Evolutionary conservation across 2,797 vertebrate species (phyloP).

Genomic region (Avahi laniger): DNA sequence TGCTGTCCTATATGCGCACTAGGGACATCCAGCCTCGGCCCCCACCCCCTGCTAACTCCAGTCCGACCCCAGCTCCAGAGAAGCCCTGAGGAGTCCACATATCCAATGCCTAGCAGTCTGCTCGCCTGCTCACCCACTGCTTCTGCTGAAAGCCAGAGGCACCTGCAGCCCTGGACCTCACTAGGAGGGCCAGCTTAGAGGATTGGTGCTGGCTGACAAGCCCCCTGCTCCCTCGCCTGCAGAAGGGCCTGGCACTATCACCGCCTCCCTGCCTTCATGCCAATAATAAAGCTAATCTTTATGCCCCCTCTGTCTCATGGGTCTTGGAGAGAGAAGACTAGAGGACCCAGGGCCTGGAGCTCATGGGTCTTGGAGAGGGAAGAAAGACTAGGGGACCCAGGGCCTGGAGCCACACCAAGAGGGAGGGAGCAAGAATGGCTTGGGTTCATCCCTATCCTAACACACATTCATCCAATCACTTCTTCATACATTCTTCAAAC

Average conservation of each 20-base stretch:
- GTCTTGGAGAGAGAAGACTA: slow-evolving; percentile 6
- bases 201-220: background rate
- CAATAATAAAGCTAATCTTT: slow-evolving; percentile 73
- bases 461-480: background rate
- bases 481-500: background rate
- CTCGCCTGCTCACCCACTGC: background rate
- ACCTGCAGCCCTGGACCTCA: background rate
- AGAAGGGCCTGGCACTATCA: slow-evolving; percentile 29
- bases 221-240: background rate
- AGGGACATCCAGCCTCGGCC: slow-evolving; percentile 90
- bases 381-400: background rate
- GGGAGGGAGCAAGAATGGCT: background rate
- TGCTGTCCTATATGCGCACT: slow-evolving; percentile 95
- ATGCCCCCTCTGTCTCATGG: slow-evolving; percentile 32
- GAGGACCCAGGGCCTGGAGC: background rate
- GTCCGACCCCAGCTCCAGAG: slow-evolving; percentile 48
- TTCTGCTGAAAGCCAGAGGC: slow-evolving; percentile 51
- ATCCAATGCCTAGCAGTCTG: background rate
- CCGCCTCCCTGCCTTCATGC: slow-evolving; percentile 38
- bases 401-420: background rate
- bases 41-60: slow-evolving; percentile 80
- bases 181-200: background rate
- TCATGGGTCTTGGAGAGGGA: slow-evolving; percentile 27
- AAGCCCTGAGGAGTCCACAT: slow-evolving; percentile 64
- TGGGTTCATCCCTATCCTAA: background rate